Evolutionary conservation across 2,888 invertebrate genomes (phyloP), one percentile per base, ranked within the genome.

Genomic region (Meganola albula): DNA sequence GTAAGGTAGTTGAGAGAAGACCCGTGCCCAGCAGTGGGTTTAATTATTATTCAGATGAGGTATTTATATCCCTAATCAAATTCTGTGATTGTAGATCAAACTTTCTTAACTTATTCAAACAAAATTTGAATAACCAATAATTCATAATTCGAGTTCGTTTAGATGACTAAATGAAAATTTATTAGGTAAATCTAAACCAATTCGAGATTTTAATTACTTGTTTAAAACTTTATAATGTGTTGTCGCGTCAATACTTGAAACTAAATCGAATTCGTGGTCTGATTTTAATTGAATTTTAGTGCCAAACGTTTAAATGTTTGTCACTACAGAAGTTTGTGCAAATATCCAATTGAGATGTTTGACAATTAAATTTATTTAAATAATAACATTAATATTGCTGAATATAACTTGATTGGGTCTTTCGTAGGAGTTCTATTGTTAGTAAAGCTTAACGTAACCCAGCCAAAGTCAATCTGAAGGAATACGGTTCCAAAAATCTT

Each of bases 131-230:
- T 59, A 48, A 47, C 40, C 37, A 53, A 59, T 63, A 27, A 44
- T 50, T 50, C 29, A 37, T 44, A 44, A 36, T 34, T 27, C 57
- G 61, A 62, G 52, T 57, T 51, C 44, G 44, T 50, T 51, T 47
- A 29, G 27, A 50, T 41, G 53, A 60, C 52, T 62, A 50, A 62
- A 58, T 53, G 53, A 57, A 66, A 64, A 64, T 70, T 67, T 61
- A 61, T 67, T 62, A 52, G 38, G 37, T n/a, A n/a, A 59, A 69
- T 68, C 56, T 63, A 62, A 66, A 59, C 47, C 46, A 40, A 47
- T 48, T 53, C 40, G 30, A 53, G 47, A 59, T 55, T 53, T 40
- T 51, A 67, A 67, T 66, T 63, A 51, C 49, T 55, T 60, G 54
- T 63, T 58, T 38, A 29, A 60, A 63, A 53, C 51, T 62, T 53